Base-by-base conservation (phyloP, 2,888 invertebrate species). In the Emmelina monodactyla region DNA sequence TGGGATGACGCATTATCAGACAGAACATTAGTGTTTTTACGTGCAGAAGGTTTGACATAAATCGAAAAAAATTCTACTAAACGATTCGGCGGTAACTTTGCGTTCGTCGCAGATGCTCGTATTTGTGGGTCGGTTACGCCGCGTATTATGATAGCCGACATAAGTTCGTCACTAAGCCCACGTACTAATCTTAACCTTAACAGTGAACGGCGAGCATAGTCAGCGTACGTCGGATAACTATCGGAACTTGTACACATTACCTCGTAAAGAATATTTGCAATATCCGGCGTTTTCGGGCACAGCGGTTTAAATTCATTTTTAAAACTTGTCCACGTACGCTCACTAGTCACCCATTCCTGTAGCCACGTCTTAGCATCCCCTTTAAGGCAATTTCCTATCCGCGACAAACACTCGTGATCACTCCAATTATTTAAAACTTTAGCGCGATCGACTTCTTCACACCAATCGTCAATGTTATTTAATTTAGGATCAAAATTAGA, bases 391-490 rank as follows among this genome's bases (percentile, higher is more conserved):
- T 25, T 25, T 25, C 25, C 25, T 25, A 25, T 25, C 9, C 25
- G 25, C n/a, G 25, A 25, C 9, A 25, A 11, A 25, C 25, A 25
- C 11, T 25, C 25, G 11, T n/a, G 11, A 25, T 25, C 25, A 25
- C 11, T 25, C 25, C 25, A 25, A 25, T 25, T 25, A 25, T 25
- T 25, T 25, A 25, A 25, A 25, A 25, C 3, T 30, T 30, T 30
- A 11, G 30, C 30, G 30, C 30, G 30, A 15, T 30, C 30, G 7
- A 30, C 30, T 13, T 30, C 30, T 30, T 11, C 9, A 30, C 30
- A 30, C 30, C 30, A 30, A 15, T 30, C 30, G 10, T 30, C 30
- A 30, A 30, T n/a, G n/a, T n/a, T n/a, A n/a, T n/a, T n/a, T n/a
- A n/a, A n/a, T n/a, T n/a, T n/a, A n/a, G n/a, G n/a, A n/a, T n/a